Evolutionary conservation across 35 echinoderm and acorn worm genomes (phyloP), one percentile per base, ranked within the genome.

Genomic region (Amphiura filiformis): DNA sequence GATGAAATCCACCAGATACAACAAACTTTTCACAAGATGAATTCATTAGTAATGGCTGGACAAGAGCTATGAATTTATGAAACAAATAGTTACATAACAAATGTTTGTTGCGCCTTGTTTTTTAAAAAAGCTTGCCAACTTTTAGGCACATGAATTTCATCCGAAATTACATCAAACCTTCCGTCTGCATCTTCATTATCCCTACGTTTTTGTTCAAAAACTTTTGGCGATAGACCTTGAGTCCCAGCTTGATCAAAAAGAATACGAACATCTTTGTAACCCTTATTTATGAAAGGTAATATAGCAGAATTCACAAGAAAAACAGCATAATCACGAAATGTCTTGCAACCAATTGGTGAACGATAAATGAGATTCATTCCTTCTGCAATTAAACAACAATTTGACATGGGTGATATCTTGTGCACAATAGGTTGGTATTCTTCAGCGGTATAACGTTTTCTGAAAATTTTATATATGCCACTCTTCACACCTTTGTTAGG

Each of bases 61-160:
- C 82, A 47, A 91, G 23, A 47, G 82, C 32, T 47, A 85, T 13
- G 79, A 85, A 91, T 65, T 78, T 91, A 56, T 85, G 41, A 34
- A 61, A 84, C 31, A 91, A 57, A 57, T 85, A 91, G 1, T 75
- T 91, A 44, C 89, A 91, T 56, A 85, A 39, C 30, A 85, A 57
- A 52, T 84, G 65, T 41, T 91, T 91, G 52, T 91, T 83, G 40
- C n/a, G 33, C 38, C 89, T 61, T 17, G 33, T 91, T 78, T 85
- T n/a, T 91, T n/a, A 91, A 77, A 75, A 91, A 91, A 34, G 38
- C 33, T 33, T 77, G 76, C 89, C 89, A 91, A 18, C 32, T 84
- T 37, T 77, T 44, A 42, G 80, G 89, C 56, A 91, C 80, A 33
- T 3, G 31, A 32, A 84, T 82, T 49, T 76, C 39, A 64, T 91